A percentile compares a stretch with the other conserved stretches of the same genome.
Evolutionary conservation across 2,113 vertebrate species (phyloP).

Genomic region (Ciconia boyciana): DNA sequence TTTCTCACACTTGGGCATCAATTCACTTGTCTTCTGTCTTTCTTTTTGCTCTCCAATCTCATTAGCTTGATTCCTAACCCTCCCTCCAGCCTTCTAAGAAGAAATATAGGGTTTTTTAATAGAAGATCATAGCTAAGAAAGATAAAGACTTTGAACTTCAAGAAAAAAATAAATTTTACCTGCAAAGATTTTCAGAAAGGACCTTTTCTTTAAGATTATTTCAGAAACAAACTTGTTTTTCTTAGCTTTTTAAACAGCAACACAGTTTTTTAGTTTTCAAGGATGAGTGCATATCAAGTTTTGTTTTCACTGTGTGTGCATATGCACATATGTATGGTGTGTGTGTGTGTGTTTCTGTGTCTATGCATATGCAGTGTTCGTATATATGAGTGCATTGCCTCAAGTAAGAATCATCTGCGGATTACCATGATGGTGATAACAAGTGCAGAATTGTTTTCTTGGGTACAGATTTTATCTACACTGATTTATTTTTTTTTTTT

Average conservation of each 20-base stretch:
- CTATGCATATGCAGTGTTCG: fast-evolving
- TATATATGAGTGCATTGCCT: not conserved
- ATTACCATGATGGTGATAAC: not conserved
- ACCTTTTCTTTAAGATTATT: not conserved
- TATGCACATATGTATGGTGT: not conserved
- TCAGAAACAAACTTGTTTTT: not conserved
- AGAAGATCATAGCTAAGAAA: not conserved
- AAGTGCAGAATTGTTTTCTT: not conserved
- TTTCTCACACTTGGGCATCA: not conserved
- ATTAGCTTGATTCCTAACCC: not conserved
- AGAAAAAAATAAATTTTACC: not conserved
- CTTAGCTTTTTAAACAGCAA: not conserved
- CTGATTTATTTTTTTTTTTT: not conserved
- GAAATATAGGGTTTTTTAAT: not conserved
- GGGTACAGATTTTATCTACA: not conserved
- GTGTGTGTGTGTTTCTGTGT: too few relatives aligned
- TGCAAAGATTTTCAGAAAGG: not conserved
- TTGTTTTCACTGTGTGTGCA: not conserved
- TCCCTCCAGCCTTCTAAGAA: not conserved
- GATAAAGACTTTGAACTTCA: not conserved
- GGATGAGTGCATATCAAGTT: not conserved
- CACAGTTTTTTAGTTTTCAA: not conserved
- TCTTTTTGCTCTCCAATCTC: not conserved
- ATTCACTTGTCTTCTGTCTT: not conserved
- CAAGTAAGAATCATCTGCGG: not conserved